Evolutionary conservation across 1,140 invertebrate species (phyloP).

Genomic region (Drosophila trapezifrons): DNA sequence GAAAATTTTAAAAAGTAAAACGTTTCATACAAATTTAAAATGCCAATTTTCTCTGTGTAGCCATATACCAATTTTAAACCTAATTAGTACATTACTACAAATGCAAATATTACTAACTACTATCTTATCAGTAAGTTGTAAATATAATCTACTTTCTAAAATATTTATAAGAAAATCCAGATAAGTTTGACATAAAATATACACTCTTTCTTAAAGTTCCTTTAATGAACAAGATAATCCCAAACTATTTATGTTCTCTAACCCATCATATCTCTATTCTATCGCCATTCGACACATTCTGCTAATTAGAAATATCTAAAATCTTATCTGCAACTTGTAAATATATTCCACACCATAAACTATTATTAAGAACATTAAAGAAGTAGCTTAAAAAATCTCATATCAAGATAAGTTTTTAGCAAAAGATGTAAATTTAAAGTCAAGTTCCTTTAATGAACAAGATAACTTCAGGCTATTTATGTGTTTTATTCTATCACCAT

Average conservation of each 20-base stretch:
- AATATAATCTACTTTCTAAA: background rate
- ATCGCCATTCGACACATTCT: background rate
- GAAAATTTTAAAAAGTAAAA: too few relatives aligned
- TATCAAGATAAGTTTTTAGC: background rate
- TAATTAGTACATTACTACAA: background rate
- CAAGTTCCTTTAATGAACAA: constrained; percentile 16
- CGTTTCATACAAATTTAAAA: too few relatives aligned
- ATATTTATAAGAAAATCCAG: background rate
- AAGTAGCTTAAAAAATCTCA: background rate
- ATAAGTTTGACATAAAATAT: background rate
- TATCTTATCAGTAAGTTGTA: background rate
- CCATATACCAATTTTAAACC: too few relatives aligned
- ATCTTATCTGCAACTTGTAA: constrained; percentile 4
- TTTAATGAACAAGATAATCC: background rate
- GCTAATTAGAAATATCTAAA: constrained; percentile 6
- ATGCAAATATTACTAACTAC: background rate
- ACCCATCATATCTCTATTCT: background rate
- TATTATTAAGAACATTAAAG: background rate
- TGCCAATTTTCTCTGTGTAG: too few relatives aligned
- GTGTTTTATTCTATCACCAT: constrained; percentile 12
- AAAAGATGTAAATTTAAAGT: background rate
- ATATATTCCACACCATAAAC: constrained; percentile 2
- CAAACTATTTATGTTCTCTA: background rate
- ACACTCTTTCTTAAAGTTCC: background rate
- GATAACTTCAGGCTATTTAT: constrained; percentile 9